Conservation (phyloP, 2,113 vertebrate species). For the Indicator maculatus region DNA sequence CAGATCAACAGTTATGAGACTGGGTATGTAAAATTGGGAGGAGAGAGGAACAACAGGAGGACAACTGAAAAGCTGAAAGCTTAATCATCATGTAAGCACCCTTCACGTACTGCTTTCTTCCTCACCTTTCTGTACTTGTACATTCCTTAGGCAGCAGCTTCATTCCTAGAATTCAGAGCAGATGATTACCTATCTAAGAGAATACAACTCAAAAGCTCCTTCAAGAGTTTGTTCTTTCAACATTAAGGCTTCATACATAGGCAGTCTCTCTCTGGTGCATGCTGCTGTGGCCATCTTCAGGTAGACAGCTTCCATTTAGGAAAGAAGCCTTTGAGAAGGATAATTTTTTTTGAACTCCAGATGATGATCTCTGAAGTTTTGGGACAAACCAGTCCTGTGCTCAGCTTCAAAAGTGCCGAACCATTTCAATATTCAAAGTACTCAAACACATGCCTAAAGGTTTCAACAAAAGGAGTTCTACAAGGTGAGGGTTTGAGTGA, state of each 20-base stretch:
- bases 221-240: not conserved
- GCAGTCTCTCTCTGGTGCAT: not conserved
- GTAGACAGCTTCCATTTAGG: not conserved
- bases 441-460: not conserved
- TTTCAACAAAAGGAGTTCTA: not conserved
- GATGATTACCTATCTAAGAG: not conserved
- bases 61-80: not conserved
- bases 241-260: not conserved
- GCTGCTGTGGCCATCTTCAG: not conserved
- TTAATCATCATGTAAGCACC: not conserved
- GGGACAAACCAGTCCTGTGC: not conserved
- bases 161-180: not conserved
- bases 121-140: not conserved
- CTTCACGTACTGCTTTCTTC: not conserved
- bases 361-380: not conserved
- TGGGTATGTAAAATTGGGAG: not conserved
- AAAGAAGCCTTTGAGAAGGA: not conserved
- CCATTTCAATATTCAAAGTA: not conserved
- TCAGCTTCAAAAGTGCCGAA: not conserved
- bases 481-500: not conserved
- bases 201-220: not conserved
- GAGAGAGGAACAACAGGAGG: not conserved
- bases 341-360: not conserved
- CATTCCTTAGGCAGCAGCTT: not conserved
- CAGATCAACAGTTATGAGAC: not conserved